Evolutionary conservation across 1,140 invertebrate genomes (phyloP).

Genomic region (Drosophila littoralis): DNA sequence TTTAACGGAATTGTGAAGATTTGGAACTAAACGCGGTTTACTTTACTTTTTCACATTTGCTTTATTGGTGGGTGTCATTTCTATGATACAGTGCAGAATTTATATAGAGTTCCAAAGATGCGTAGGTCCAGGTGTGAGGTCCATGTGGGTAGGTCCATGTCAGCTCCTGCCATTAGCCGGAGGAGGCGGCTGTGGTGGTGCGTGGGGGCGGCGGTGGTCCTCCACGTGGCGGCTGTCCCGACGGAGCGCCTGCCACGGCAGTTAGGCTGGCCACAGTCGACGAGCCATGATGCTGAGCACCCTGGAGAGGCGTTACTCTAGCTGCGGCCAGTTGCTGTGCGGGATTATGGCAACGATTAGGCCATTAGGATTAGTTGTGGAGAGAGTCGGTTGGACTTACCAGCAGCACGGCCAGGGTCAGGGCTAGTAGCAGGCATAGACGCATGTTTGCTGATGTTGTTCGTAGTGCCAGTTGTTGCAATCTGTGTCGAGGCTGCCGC

Average conservation of each 20-base stretch:
- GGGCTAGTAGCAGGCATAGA: slow-evolving; percentile 50
- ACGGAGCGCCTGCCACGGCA: slow-evolving; percentile 27
- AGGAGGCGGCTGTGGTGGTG: slow-evolving; percentile 42
- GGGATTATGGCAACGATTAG: neutral
- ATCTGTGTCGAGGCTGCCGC: slow-evolving; percentile 56
- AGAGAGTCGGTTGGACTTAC: slow-evolving; percentile 23
- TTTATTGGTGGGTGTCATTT: slow-evolving; percentile 21
- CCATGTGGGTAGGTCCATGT: too few species aligned
- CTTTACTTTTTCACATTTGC: slow-evolving; percentile 5
- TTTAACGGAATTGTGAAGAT: too few species aligned
- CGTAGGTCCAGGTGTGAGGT: neutral
- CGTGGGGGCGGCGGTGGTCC: slow-evolving; percentile 43
- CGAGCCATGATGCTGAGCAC: slow-evolving; percentile 28
- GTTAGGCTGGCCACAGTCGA: slow-evolving; percentile 15
- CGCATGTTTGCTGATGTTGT: slow-evolving; percentile 52
- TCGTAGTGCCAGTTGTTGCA: slow-evolving; percentile 43
- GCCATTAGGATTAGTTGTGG: too few species aligned
- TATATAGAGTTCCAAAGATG: neutral
- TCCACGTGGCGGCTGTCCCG: slow-evolving; percentile 34
- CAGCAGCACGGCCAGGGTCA: slow-evolving; percentile 55
- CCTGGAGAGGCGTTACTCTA: slow-evolving; percentile 5
- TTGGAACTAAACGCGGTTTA: neutral
- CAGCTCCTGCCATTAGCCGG: slow-evolving; percentile 16
- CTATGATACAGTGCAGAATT: slow-evolving; percentile 15
- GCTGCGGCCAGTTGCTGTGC: slow-evolving; percentile 39